Conservation (phyloP, 2,888 invertebrate species). For the Cantharis flavilabris region DNA sequence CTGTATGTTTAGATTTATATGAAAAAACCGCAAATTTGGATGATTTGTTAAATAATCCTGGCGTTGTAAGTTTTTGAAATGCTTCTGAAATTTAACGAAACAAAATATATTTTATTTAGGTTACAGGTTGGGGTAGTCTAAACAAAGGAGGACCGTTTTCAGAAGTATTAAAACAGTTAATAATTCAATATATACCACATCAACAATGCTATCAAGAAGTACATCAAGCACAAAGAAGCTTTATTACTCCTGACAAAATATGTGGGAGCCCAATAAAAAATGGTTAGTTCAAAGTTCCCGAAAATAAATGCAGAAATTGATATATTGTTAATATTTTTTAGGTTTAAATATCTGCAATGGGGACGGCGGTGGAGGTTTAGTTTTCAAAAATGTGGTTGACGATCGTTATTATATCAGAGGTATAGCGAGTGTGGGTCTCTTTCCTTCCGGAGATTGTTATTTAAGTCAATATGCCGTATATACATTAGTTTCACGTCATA, state of each 20-base stretch:
- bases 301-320: neutral
- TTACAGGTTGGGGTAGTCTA: neutral
- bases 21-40: constrained; percentile 19
- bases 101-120: no score
- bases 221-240: neutral
- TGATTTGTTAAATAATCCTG: constrained; percentile 10
- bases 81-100: no score
- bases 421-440: neutral
- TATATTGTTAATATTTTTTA: neutral
- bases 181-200: neutral
- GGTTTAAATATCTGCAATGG: neutral
- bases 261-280: neutral
- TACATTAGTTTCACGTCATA: neutral
- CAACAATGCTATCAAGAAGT: neutral
- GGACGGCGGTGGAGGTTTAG: neutral
- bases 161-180: neutral
- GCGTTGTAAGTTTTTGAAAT: constrained; percentile 36
- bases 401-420: neutral
- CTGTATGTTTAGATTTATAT: constrained; percentile 48
- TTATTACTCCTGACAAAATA: neutral
- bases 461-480: neutral
- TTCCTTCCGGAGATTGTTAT: neutral
- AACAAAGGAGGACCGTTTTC: neutral
- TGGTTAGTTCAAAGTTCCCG: neutral
- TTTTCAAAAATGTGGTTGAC: neutral